Conservation (phyloP, 1,140 invertebrate genomes). For the Drosophila nasuta region DNA sequence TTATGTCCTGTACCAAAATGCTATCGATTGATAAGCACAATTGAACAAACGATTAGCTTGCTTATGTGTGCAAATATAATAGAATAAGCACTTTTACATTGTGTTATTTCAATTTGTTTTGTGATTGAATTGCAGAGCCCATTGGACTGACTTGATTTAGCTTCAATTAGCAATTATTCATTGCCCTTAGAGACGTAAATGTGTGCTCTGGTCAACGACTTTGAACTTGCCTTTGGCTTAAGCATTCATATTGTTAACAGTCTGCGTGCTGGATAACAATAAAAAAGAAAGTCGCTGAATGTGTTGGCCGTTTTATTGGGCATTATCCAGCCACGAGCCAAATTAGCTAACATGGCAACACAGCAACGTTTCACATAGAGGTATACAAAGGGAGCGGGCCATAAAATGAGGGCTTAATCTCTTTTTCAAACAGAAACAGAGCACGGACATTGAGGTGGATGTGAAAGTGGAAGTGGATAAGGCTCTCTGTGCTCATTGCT, state of each 20-base stretch:
- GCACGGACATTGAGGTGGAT: slow-evolving; percentile 31
- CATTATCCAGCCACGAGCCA: slow-evolving; percentile 36
- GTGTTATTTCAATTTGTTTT: background rate
- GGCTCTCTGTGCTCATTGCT: slow-evolving; percentile 43
- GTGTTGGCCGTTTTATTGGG: slow-evolving; percentile 37
- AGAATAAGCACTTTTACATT: background rate
- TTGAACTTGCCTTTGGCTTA: slow-evolving; percentile 15
- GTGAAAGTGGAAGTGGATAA: slow-evolving; percentile 30
- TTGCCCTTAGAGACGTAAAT: slow-evolving; percentile 4
- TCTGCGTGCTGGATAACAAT: slow-evolving; percentile 15
- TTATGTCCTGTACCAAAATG: background rate
- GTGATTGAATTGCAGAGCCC: background rate
- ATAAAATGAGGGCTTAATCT: slow-evolving; percentile 45
- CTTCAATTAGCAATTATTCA: slow-evolving; percentile 16
- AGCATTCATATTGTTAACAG: background rate
- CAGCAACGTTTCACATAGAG: background rate
- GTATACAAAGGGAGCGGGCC: slow-evolving; percentile 13
- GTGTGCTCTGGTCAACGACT: slow-evolving; percentile 10
- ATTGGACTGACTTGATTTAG: background rate
- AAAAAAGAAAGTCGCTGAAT: slow-evolving; percentile 24
- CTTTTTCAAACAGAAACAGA: slow-evolving; percentile 32
- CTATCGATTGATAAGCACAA: background rate
- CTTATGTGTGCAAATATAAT: background rate
- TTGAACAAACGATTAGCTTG: background rate
- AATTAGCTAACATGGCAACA: slow-evolving; percentile 33